Base-by-base conservation (phyloP, 2,797 vertebrate genomes). In the Melanogrammus aeglefinus region DNA sequence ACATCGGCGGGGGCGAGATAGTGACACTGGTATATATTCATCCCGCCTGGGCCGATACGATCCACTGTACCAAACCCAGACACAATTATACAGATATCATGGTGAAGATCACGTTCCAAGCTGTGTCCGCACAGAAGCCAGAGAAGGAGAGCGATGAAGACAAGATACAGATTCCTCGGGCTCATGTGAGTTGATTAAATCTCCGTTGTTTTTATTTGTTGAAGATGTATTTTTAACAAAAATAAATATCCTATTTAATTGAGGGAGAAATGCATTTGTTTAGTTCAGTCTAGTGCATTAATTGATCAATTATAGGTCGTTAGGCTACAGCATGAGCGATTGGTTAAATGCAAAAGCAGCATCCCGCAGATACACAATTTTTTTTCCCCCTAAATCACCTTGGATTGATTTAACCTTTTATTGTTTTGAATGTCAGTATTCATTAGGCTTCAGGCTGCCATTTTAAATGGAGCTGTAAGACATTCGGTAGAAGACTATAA, bases 51-150 rank as follows among this genome's bases (percentile, higher is more conserved):
- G 77, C 83, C 78, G 69, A 86, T 4, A 82, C 78, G 79, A 82
- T 24, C 27, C 90, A 88, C 82, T 83, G 76, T 80, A 85, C 76
- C 77, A 81, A 76, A 76, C 69, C 35, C 36, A 85, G 77, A 84
- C 70, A 82, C 81, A 88, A 81, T 0, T 84, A 79, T 82, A 29
- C 44, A 70, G 72, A 85, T 6, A 89, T 84, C 75, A 97, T 97
- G 96, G 96, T 96, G 94, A 96, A 96, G 94, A 96, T 97, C 75
- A 94, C 94, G 9, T 96, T 96, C 86, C 95, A 95, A 86, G 80
- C 93, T 10, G 93, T 94, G 6, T 91, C 93, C 81, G 92, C 87
- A 76, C 90, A 94, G 91, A 97, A 96, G 88, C 89, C 86, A 2
- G 95, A 96, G 77, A 96, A 96, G 88, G 95, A 95, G 84, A 89